Evolutionary conservation across 2,888 invertebrate genomes (phyloP).

Genomic region (Sicus ferrugineus): DNA sequence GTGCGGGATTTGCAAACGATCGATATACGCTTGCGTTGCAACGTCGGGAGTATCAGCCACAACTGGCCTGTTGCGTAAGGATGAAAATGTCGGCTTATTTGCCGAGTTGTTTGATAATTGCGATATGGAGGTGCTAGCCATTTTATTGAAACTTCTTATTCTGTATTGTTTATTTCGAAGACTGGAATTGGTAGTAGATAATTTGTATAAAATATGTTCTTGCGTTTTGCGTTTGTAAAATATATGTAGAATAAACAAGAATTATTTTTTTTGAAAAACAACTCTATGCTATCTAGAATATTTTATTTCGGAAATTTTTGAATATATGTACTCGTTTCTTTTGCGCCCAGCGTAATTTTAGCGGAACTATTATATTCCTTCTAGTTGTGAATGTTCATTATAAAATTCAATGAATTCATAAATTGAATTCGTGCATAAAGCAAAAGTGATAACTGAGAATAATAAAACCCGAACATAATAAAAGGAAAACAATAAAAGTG

Average conservation of each 20-base stretch:
- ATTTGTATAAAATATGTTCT: not conserved
- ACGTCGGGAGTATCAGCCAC: slow-evolving; percentile 38
- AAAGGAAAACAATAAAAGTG: not conserved
- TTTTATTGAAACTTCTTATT: not conserved
- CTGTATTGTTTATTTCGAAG: too few species aligned
- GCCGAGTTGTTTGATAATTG: not conserved
- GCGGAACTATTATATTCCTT: too few species aligned
- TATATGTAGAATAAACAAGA: not conserved
- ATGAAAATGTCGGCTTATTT: not conserved
- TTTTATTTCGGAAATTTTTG: not conserved
- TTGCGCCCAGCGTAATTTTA: not conserved
- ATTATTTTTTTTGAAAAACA: not conserved
- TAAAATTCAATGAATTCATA: not conserved
- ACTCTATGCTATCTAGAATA: not conserved
- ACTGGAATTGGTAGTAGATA: too few species aligned
- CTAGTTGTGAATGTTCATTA: too few species aligned
- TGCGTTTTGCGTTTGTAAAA: not conserved
- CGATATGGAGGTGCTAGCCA: not conserved
- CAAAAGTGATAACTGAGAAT: not conserved
- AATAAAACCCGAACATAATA: not conserved
- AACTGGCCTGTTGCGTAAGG: slow-evolving; percentile 5
- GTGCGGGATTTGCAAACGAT: slow-evolving; percentile 45
- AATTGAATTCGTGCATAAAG: not conserved
- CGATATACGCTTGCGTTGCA: slow-evolving; percentile 46
- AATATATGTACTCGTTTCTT: not conserved